Evolutionary conservation across 2,888 invertebrate species (phyloP).

Genomic region (Hetaerina titia): DNA sequence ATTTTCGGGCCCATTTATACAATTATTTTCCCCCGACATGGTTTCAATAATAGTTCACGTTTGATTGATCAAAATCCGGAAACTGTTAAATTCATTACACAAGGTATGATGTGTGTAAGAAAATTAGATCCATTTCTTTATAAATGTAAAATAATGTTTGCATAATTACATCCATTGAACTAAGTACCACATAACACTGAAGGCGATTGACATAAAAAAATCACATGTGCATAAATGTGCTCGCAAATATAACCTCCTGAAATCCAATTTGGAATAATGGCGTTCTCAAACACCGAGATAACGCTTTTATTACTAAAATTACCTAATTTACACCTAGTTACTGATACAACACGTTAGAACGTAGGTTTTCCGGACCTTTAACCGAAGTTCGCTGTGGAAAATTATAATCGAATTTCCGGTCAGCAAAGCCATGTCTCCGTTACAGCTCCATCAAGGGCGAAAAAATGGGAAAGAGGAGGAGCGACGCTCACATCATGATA

Average conservation of each 20-base stretch:
- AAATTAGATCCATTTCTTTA: too few species aligned
- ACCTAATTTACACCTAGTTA: neutral
- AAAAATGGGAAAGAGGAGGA: neutral
- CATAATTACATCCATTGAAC: too few species aligned
- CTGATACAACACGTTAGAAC: neutral
- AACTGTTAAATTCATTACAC: too few species aligned
- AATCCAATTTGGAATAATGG: neutral
- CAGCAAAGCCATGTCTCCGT: neutral
- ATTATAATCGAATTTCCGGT: conserved; percentile 39
- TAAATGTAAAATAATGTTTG: too few species aligned
- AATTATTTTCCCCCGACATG: too few species aligned
- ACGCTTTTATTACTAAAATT: neutral
- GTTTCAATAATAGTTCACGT: too few species aligned
- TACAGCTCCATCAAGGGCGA: neutral
- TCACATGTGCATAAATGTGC: neutral
- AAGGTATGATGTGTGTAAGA: too few species aligned
- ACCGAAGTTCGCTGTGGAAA: neutral
- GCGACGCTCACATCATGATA: neutral
- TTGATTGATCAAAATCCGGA: too few species aligned
- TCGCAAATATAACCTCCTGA: neutral
- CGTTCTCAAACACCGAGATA: neutral
- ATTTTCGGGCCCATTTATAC: too few species aligned
- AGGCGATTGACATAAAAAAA: neutral
- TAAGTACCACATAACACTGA: too few species aligned
- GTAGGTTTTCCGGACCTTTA: neutral